Percentiles rank a stretch among this genome's conserved stretches.
phyloP scores from a whole-genome alignment of 2,797 vertebrate species.

The Antennarius maculatus region DNA sequence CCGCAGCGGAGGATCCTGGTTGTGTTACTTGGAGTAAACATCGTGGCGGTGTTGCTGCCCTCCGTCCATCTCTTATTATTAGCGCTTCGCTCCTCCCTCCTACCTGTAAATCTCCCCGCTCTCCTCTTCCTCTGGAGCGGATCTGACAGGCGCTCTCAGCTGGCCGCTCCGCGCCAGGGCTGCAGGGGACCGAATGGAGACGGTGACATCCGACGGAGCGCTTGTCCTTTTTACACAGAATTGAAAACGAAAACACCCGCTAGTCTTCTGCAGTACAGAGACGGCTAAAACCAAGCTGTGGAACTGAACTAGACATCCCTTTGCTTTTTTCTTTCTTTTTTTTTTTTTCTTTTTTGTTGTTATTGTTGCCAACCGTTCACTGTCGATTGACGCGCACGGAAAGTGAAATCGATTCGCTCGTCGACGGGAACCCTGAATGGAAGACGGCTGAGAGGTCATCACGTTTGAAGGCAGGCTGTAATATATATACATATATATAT shows the following conservation, averaged over 20 bases:
- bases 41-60: constrained; percentile 46
- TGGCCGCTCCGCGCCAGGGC: constrained; percentile 68
- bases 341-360: not conserved
- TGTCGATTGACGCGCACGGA: constrained; percentile 55
- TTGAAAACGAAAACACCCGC: constrained; percentile 44
- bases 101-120: constrained; percentile 82
- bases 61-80: constrained; percentile 74
- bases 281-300: constrained; percentile 7
- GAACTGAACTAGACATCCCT: constrained; percentile 12
- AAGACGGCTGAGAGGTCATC: constrained; percentile 69
- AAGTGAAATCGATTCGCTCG: constrained; percentile 68
- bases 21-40: constrained; percentile 37
- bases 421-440: constrained; percentile 70
- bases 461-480: constrained; percentile 39
- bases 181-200: constrained; percentile 72
- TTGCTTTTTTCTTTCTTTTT: not conserved
- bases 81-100: constrained; percentile 77
- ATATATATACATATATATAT: constrained; percentile 11
- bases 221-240: constrained; percentile 59
- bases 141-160: constrained; percentile 76
- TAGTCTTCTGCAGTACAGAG: constrained; percentile 33
- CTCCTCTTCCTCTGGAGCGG: constrained; percentile 67
- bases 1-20: too few species aligned
- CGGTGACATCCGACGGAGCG: constrained; percentile 60
- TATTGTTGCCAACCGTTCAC: constrained; percentile 28